phyloP scores from a whole-genome alignment of 2,888 invertebrate genomes.

The Troilus luridus region DNA sequence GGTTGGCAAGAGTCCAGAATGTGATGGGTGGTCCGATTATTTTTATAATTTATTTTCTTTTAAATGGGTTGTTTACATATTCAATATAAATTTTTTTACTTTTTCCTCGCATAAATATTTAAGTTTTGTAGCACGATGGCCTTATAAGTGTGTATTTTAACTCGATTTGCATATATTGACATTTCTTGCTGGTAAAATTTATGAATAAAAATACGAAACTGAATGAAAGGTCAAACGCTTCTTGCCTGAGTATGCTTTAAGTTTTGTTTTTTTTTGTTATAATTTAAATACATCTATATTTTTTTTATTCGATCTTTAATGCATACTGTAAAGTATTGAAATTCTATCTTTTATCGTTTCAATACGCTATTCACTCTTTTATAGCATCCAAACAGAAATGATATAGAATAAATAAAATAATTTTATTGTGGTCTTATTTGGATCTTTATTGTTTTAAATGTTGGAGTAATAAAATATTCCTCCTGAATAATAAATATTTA shows the following conservation, averaged over 20 bases:
- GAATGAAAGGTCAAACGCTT: not conserved
- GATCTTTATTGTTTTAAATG: too few species aligned
- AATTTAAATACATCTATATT: too few species aligned
- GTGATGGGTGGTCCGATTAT: not conserved
- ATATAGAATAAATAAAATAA: too few species aligned
- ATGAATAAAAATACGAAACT: not conserved
- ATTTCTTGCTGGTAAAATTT: not conserved
- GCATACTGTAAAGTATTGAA: too few species aligned
- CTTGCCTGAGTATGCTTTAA: not conserved
- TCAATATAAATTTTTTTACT: not conserved
- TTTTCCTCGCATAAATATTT: not conserved
- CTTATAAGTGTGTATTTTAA: not conserved
- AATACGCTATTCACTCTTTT: too few species aligned
- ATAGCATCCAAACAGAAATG: too few species aligned
- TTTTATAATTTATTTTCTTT: not conserved
- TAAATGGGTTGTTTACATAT: conserved; percentile 12
- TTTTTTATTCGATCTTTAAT: too few species aligned
- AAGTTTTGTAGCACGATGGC: not conserved
- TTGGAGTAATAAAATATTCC: too few species aligned
- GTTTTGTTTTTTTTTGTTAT: too few species aligned
- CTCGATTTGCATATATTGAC: not conserved
- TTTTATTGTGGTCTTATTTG: too few species aligned
- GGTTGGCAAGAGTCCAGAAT: not conserved
- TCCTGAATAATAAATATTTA: too few species aligned
- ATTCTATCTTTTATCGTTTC: too few species aligned